phyloP scores from a whole-genome alignment of 2,888 invertebrate genomes.

The Petrophora chlorosata region DNA sequence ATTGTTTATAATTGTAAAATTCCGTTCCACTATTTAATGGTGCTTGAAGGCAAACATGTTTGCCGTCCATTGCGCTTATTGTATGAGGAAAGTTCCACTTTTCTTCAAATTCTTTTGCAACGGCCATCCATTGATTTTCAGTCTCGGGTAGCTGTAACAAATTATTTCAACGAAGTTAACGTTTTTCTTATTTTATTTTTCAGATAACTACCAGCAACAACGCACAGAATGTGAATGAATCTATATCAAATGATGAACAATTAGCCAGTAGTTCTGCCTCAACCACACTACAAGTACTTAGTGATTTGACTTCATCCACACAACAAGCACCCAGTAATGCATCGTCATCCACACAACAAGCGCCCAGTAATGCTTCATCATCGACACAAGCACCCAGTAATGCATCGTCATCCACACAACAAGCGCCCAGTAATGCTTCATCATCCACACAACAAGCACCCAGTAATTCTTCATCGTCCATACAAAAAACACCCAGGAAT shows the following conservation, averaged over 20 bases:
- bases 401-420: neutral
- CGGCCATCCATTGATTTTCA: neutral
- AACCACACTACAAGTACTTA: slow-evolving; percentile 26
- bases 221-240: neutral
- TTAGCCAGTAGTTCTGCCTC: slow-evolving; percentile 19
- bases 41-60: no score
- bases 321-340: slow-evolving; percentile 30
- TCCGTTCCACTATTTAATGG: no score
- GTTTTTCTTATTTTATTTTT: neutral
- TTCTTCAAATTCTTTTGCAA: neutral
- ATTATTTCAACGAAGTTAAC: neutral
- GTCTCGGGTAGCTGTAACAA: neutral
- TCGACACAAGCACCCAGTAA: slow-evolving; percentile 1
- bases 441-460: no score
- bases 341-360: slow-evolving; percentile 25
- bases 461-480: slow-evolving; percentile 15
- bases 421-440: no score
- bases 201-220: neutral
- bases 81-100: neutral
- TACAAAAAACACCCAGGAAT: neutral
- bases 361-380: slow-evolving; percentile 23
- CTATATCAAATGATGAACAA: neutral
- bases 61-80: no score
- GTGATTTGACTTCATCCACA: slow-evolving; percentile 27
- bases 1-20: no score